Percentiles rank a stretch among this genome's conserved stretches.
Conservation (phyloP, 2,113 vertebrate genomes). For the Uria lomvia region DNA sequence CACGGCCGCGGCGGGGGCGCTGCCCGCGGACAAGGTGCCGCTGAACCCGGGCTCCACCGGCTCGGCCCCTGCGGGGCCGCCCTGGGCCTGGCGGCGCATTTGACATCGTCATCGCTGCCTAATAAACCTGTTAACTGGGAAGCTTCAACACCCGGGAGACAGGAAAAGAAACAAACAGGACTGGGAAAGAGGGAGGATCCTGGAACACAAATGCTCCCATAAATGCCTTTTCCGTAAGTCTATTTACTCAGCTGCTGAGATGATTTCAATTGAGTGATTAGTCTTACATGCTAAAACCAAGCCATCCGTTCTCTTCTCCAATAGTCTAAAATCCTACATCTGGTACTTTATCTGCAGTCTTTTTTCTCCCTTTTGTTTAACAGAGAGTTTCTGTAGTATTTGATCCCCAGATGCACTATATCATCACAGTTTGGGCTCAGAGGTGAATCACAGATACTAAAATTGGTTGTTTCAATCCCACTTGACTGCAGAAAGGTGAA, state of each 20-base stretch:
- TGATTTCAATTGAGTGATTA: neutral
- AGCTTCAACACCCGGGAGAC: neutral
- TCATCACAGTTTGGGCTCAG: neutral
- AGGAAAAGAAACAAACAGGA: neutral
- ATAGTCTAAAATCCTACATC: neutral
- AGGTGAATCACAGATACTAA: neutral
- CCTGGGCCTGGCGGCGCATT: neutral
- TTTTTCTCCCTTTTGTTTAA: neutral
- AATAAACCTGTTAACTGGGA: neutral
- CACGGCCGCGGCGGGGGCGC: too few relatives aligned
- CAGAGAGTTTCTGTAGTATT: neutral
- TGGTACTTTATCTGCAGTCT: neutral
- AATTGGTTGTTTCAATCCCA: neutral
- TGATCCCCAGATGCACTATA: neutral
- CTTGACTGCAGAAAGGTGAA: neutral
- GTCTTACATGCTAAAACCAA: neutral
- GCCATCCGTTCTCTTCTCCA: neutral
- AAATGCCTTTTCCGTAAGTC: conserved; percentile 12
- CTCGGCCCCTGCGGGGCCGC: neutral
- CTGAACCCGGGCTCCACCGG: neutral
- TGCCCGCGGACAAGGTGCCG: neutral
- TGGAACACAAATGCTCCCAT: neutral
- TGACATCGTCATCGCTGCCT: neutral
- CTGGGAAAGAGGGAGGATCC: neutral
- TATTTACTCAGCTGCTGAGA: conserved; percentile 56